Evolutionary conservation across 2,888 invertebrate genomes (phyloP).

Genomic region (Macrosoma leucophasiata): DNA sequence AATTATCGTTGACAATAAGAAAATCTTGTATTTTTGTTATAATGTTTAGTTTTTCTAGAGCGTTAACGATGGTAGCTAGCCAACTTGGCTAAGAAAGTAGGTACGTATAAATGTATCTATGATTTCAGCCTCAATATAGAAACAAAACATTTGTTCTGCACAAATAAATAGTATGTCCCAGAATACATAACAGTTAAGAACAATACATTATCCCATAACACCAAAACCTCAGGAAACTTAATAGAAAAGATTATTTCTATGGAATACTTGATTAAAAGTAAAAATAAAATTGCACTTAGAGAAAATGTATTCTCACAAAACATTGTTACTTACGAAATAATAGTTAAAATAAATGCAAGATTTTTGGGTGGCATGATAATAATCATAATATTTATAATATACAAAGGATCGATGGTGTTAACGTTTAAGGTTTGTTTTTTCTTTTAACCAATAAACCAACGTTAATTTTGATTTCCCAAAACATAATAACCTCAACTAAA

Average conservation of each 20-base stretch:
- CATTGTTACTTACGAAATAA: slow-evolving; percentile 44
- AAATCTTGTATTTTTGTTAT: no score
- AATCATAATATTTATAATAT: no score
- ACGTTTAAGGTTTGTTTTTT: no score
- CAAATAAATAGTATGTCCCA: slow-evolving; percentile 29
- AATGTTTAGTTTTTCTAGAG: no score
- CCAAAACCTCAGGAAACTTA: slow-evolving; percentile 44
- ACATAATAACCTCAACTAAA: no score
- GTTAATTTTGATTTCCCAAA: no score
- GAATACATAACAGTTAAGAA: slow-evolving; percentile 34
- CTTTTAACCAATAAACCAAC: no score
- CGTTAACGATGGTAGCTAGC: no score
- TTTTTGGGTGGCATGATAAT: slow-evolving; percentile 62
- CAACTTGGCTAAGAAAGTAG: no score
- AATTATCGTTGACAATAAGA: no score
- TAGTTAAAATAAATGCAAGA: slow-evolving; percentile 64
- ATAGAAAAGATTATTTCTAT: slow-evolving; percentile 32
- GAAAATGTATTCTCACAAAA: slow-evolving; percentile 44
- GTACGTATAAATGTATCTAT: no score
- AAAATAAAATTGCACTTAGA: slow-evolving; percentile 64
- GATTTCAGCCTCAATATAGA: slow-evolving; percentile 8
- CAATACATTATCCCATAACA: slow-evolving; percentile 36
- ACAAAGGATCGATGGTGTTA: no score
- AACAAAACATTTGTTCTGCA: slow-evolving; percentile 6
- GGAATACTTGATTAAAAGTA: slow-evolving; percentile 34